These are phyloP conservation scores for Trachops cirrhosus DNA, from an alignment of 2,797 vertebrate genomes.

Conservation along the genomic window DNA sequence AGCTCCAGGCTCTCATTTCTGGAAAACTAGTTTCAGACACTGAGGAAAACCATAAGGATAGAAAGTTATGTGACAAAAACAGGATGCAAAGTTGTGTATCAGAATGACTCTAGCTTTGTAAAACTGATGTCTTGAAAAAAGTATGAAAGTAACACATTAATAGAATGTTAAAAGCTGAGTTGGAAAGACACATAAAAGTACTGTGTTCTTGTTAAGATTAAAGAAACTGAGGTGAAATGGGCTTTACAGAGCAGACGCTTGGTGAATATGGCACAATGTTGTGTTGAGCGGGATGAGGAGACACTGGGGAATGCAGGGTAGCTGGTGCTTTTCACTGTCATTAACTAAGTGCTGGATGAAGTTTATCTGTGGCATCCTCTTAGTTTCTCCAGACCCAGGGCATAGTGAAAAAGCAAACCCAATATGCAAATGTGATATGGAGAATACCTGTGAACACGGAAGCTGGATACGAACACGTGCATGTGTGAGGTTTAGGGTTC, in stretches of 20 bases:
- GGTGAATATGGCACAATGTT: neutral
- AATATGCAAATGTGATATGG: neutral
- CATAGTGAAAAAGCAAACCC: neutral
- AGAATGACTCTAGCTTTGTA: neutral
- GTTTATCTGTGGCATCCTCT: neutral
- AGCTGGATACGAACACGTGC: neutral
- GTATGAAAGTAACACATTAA: neutral
- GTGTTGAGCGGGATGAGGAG: neutral
- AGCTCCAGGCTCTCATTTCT: neutral
- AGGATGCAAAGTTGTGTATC: neutral
- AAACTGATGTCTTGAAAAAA: neutral
- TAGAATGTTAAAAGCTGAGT: neutral
- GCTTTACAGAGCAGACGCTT: neutral
- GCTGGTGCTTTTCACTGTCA: neutral
- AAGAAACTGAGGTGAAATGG: neutral
- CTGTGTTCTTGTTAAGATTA: neutral
- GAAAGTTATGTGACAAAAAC: neutral
- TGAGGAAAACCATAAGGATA: neutral
- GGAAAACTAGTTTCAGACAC: neutral
- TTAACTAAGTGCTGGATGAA: neutral
- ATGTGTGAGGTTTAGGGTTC: fast-evolving
- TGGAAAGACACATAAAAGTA: neutral
- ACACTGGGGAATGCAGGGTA: neutral
- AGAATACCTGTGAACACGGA: neutral
- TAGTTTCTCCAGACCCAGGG: neutral